Percentiles rank a stretch among this genome's conserved stretches.
Conservation (phyloP, 2,797 vertebrate species). For the Halcyon smyrnensis region DNA sequence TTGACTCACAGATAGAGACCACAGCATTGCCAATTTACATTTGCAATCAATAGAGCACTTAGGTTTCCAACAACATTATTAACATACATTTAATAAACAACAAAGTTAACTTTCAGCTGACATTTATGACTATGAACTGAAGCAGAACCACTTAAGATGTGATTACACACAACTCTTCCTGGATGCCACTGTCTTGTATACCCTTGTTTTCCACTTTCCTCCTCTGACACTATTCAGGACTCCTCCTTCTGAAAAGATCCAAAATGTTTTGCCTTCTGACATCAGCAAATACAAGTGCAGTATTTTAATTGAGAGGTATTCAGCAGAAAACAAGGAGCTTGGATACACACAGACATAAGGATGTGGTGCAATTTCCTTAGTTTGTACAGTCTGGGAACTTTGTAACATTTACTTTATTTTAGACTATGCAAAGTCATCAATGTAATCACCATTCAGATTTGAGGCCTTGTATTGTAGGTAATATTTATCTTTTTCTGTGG, state of each 20-base stretch:
- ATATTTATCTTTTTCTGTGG: not conserved
- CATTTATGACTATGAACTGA: not conserved
- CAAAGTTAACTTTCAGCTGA: conserved; percentile 29
- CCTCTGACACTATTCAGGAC: not conserved
- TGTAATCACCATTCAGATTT: not conserved
- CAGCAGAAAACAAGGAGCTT: not conserved
- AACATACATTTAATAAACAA: conserved; percentile 43
- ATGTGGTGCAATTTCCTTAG: not conserved
- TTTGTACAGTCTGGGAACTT: not conserved
- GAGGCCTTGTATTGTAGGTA: not conserved
- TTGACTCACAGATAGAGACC: not conserved
- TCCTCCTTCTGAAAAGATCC: not conserved
- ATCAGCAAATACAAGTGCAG: not conserved
- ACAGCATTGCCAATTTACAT: not conserved
- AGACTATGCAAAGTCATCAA: not conserved
- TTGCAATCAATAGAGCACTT: conserved; percentile 42
- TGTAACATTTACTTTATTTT: not conserved
- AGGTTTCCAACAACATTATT: not conserved
- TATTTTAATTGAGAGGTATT: not conserved
- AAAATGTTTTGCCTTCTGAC: not conserved
- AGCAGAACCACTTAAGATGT: not conserved
- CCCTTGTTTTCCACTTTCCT: not conserved
- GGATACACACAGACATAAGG: not conserved
- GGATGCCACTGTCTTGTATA: not conserved
- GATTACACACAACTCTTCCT: not conserved